Evolutionary conservation across 2,888 invertebrate genomes (phyloP), one percentile per base, ranked within the genome.

Genomic region (Ormyrus pomaceus): DNA sequence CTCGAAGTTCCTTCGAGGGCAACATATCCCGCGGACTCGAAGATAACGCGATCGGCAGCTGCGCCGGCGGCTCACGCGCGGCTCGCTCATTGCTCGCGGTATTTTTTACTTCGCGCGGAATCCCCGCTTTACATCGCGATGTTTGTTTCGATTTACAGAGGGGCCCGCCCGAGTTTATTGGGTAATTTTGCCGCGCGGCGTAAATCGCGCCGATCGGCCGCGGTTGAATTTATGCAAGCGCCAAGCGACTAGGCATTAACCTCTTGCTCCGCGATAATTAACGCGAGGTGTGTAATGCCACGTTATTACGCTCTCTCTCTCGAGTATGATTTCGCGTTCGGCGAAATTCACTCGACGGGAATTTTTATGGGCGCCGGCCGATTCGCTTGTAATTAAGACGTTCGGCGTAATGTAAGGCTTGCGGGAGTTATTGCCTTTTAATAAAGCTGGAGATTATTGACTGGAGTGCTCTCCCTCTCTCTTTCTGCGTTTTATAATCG

Each of bases 121-220:
- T 34, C 34, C 3, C 34, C 6, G 34, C 51, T 8, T 1, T 46
- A 59, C 59, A 75, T 68, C 61, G 50, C 55, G 45, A 75, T 13
- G 59, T 53, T 53, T 13, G 45, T n/a, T 45, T 10, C 9, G 51
- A 66, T 59, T 64, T 59, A 46, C 53, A 59, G 51, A 45, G n/a
- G 10, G 59, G 58, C 51, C 10, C 11, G n/a, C 34, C 56, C 58
- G 65, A 74, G 65, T 66, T 65, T 65, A 66, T 66, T 34, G 74
- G 58, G 50, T 66, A 66, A 66, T 74, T 66, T 74, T 48, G n/a
- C 13, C 9, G 48, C 19, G 46, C n/a, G 45, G 34, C 3, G 51
- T 46, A 8, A 58, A 34, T 34, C 34, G 34, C 34, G 34, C 34
- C 34, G 34, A 34, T 34, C 34, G 34, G 34, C 34, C 34, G 34